Evolutionary conservation across 2,888 invertebrate genomes (phyloP).

Genomic region (Hypomecis punctinalis): DNA sequence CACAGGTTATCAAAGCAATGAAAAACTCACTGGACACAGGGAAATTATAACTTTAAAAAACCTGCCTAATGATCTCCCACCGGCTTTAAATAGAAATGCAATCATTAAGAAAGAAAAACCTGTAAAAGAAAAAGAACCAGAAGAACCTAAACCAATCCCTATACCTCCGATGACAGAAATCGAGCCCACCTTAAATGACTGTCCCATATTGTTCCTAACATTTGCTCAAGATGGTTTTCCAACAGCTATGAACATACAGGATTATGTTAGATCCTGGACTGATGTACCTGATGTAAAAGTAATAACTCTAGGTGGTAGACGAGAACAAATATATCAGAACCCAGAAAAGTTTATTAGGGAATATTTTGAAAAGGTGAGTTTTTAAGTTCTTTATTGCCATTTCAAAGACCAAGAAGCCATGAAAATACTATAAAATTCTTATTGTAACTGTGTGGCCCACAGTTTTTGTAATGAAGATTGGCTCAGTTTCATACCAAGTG

Average conservation of each 20-base stretch:
- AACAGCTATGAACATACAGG: conserved; percentile 76
- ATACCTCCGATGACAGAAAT: conserved; percentile 51
- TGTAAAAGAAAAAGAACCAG: conserved; percentile 51
- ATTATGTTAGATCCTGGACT: conserved; percentile 76
- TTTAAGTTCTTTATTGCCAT: not conserved
- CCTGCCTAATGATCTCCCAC: conserved; percentile 70
- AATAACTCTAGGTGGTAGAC: conserved; percentile 77
- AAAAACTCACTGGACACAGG: conserved; percentile 61
- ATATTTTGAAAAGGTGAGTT: conserved; percentile 81
- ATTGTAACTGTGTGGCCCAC: too few relatives aligned
- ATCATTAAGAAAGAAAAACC: conserved; percentile 46
- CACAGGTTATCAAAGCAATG: conserved; percentile 75
- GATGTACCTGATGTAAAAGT: conserved; percentile 70
- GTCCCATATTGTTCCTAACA: conserved; percentile 78
- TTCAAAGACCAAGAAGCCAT: too few relatives aligned
- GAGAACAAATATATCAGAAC: conserved; percentile 79
- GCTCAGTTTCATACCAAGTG: too few relatives aligned
- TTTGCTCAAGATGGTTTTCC: conserved; percentile 81
- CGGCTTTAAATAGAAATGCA: conserved; percentile 69
- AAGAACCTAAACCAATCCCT: conserved; percentile 58
- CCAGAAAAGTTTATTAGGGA: conserved; percentile 84
- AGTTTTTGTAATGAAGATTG: too few relatives aligned
- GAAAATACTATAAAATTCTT: too few relatives aligned
- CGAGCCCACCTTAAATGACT: conserved; percentile 57
- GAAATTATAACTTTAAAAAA: conserved; percentile 73